Percentiles rank a stretch among this genome's conserved stretches.
Evolutionary conservation across 2,797 vertebrate genomes (phyloP).

Genomic region (Rhinoraja longicauda): DNA sequence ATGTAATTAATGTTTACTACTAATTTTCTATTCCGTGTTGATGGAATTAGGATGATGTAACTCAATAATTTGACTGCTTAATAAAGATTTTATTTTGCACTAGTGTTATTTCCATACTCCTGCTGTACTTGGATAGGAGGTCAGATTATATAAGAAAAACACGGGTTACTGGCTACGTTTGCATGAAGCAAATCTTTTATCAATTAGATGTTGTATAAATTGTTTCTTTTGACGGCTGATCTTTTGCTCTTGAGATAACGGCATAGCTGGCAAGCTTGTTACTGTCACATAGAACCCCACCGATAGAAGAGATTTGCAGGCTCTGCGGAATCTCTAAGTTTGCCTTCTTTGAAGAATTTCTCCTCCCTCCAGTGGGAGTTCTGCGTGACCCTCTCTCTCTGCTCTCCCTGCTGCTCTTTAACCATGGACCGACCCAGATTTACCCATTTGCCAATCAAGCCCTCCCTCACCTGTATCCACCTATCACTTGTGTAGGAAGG

Average conservation of each 20-base stretch:
- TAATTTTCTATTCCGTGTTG: neutral
- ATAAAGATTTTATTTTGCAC: neutral
- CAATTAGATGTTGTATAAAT: neutral
- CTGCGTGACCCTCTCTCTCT: no score
- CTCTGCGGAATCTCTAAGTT: no score
- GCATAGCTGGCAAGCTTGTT: neutral
- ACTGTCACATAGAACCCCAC: neutral
- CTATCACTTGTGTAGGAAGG: no score
- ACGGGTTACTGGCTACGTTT: neutral
- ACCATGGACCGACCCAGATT: no score
- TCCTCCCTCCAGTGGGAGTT: no score
- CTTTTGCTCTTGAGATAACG: neutral
- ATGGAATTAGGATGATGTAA: neutral
- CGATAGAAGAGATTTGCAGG: no score
- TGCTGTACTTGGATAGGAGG: neutral
- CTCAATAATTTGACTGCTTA: neutral
- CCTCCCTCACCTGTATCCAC: no score
- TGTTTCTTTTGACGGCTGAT: neutral
- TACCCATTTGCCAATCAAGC: no score
- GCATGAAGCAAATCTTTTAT: neutral
- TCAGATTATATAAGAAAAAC: neutral
- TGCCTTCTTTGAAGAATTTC: no score
- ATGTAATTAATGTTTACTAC: neutral
- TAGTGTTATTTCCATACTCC: neutral
- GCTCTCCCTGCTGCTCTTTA: no score